Evolutionary conservation across 1,140 invertebrate species (phyloP).

Genomic region (Eulimnadia texana): DNA sequence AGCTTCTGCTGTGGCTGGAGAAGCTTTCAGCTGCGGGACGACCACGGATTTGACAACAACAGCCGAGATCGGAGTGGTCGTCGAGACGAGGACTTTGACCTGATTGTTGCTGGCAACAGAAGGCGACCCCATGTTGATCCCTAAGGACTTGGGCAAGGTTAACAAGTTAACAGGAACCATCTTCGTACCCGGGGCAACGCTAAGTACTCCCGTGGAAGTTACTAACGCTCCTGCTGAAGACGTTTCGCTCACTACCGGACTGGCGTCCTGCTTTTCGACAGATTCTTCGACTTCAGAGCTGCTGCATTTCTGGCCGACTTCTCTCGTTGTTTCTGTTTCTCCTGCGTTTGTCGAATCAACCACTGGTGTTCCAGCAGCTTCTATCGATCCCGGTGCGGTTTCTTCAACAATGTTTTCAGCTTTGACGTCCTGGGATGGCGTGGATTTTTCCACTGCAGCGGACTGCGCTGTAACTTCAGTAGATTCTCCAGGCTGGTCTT

Average conservation of each 20-base stretch:
- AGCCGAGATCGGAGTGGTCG: conserved; percentile 10
- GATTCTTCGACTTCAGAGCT: background rate
- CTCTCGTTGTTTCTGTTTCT: background rate
- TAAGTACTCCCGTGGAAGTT: conserved; percentile 6
- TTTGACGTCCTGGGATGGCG: no score
- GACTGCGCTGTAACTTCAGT: no score
- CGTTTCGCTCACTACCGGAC: no score
- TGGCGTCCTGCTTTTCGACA: no score
- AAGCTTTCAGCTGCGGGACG: conserved; percentile 17
- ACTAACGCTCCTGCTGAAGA: background rate
- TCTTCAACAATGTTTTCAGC: no score
- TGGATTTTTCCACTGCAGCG: no score
- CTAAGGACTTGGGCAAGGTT: conserved; percentile 25
- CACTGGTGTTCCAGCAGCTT: no score
- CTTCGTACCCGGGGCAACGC: conserved; percentile 24
- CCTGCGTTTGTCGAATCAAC: no score
- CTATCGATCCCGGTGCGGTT: no score
- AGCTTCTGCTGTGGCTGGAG: conserved; percentile 10
- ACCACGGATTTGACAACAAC: conserved; percentile 20
- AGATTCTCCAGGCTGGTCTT: no score
- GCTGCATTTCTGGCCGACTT: background rate
- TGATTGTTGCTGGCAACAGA: background rate
- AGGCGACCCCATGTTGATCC: conserved; percentile 2
- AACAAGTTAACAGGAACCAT: conserved; percentile 29
- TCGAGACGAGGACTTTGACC: conserved; percentile 23